A percentile compares a stretch with the other conserved stretches of the same genome.
Conservation (phyloP, 2,113 vertebrate species). For the Mustela nigripes region DNA sequence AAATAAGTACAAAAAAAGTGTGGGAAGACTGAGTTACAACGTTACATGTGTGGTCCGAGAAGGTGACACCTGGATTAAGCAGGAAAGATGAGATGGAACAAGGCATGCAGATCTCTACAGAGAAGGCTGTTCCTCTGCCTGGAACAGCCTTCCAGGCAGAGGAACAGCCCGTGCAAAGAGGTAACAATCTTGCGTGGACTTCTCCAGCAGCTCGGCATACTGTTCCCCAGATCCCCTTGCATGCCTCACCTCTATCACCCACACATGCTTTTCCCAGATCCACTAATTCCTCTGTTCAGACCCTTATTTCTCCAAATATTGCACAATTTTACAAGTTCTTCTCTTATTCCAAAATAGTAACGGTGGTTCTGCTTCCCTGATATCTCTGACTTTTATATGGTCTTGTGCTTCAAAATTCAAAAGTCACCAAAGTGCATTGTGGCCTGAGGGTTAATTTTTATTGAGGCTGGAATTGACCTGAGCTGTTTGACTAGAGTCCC, state of each 20-base stretch:
- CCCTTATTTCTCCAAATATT: background rate
- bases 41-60: background rate
- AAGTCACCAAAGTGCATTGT: background rate
- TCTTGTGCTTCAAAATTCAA: background rate
- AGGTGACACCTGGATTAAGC: background rate
- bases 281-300: background rate
- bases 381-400: background rate
- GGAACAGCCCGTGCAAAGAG: background rate
- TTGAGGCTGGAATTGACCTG: no score
- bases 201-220: accelerated
- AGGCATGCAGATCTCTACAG: background rate
- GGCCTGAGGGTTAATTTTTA: background rate
- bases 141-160: background rate
- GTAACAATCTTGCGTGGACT: accelerated
- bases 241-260: no score
- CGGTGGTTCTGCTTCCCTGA: background rate
- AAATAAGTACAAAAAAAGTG: background rate
- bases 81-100: background rate
- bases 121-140: background rate
- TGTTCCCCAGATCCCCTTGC: no score
- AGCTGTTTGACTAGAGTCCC: background rate
- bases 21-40: background rate
- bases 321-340: background rate
- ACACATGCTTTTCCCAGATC: background rate
- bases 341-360: background rate